These are phyloP conservation scores for Chanos chanos DNA, from an alignment of 2,797 vertebrate species.

Conservation along the genomic window DNA sequence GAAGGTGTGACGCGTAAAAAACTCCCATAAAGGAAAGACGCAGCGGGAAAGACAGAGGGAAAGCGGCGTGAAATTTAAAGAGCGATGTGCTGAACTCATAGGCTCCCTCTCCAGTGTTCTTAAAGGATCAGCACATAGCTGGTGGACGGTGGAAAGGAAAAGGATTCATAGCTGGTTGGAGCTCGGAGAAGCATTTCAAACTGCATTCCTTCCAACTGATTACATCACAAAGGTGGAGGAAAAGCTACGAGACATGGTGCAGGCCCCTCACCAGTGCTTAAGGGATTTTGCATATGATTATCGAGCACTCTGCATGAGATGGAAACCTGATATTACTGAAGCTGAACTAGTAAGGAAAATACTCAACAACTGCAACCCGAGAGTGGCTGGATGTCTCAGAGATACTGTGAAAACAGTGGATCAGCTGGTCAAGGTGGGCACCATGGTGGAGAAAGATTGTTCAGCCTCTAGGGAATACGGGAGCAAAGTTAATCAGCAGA, in stretches of 20 bases:
- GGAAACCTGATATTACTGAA: neutral
- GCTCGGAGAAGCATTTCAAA: neutral
- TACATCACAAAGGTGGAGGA: constrained; percentile 10
- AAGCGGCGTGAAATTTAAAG: too few relatives aligned
- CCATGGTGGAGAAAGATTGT: neutral
- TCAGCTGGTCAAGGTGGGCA: constrained; percentile 6
- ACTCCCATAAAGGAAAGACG: too few relatives aligned
- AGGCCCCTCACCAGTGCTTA: constrained; percentile 6
- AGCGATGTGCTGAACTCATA: too few relatives aligned
- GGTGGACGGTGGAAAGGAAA: constrained; percentile 13
- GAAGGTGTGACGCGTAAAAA: too few relatives aligned
- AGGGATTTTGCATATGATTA: constrained; percentile 6
- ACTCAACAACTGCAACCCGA: constrained; percentile 1
- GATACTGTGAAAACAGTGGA: neutral
- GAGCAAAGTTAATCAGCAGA: neutral
- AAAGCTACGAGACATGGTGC: neutral
- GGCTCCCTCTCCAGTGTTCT: too few relatives aligned
- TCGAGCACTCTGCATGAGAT: neutral
- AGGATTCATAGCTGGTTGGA: neutral
- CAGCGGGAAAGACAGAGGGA: too few relatives aligned
- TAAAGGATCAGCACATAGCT: constrained; percentile 5
- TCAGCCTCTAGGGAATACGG: neutral
- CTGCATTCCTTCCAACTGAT: constrained; percentile 13
- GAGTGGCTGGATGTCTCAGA: constrained; percentile 1
- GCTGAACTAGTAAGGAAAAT: neutral